Conservation (phyloP, 2,888 invertebrate genomes). For the Agriopis marginaria region DNA sequence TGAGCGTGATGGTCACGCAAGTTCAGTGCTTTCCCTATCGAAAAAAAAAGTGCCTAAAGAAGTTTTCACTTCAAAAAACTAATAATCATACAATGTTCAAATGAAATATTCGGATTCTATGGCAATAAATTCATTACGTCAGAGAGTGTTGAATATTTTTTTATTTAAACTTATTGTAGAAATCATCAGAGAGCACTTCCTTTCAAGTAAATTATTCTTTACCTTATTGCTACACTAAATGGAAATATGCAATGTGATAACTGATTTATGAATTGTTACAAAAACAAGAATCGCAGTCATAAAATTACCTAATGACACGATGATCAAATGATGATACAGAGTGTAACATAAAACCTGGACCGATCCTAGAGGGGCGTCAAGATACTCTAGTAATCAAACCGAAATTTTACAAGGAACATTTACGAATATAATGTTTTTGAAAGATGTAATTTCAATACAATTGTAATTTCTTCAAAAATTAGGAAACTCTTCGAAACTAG, state of each 20-base stretch:
- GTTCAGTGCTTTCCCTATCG: too few species aligned
- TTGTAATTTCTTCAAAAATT: not conserved
- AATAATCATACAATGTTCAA: not conserved
- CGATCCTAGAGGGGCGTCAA: not conserved
- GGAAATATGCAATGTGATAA: not conserved
- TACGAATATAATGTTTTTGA: not conserved
- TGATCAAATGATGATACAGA: not conserved
- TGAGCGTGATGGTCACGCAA: too few species aligned
- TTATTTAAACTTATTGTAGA: not conserved
- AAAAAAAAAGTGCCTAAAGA: too few species aligned
- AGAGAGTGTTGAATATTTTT: not conserved
- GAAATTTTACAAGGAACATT: not conserved
- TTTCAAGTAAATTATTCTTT: not conserved
- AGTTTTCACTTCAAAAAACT: too few species aligned
- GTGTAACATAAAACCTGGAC: not conserved
- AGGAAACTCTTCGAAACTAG: not conserved
- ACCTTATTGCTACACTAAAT: not conserved
- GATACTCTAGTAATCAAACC: not conserved
- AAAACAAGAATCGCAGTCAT: not conserved
- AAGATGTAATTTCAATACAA: not conserved
- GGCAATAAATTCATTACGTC: constrained; percentile 7
- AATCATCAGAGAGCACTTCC: not conserved
- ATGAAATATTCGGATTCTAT: not conserved
- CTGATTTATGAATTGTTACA: not conserved
- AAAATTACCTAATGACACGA: not conserved